Conservation (phyloP, 2,888 invertebrate species). For the Caenorhabditis becei region DNA sequence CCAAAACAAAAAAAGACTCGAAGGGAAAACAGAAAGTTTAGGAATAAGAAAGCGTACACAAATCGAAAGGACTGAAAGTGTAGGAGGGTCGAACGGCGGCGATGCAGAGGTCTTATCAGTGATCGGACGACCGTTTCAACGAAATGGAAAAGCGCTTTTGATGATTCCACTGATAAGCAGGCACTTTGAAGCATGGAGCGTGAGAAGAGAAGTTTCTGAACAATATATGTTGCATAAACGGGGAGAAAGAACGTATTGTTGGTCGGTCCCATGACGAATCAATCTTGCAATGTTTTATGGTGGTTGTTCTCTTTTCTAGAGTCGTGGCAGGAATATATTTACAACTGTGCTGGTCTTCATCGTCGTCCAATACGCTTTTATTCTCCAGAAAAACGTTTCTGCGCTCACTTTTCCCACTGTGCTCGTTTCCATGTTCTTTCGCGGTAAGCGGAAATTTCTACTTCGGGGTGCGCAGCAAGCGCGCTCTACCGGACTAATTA, state of each 20-base stretch:
- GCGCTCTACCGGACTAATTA: constrained; percentile 37
- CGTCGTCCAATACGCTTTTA: too few relatives aligned
- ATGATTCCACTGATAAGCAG: constrained; percentile 28
- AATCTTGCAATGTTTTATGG: constrained; percentile 28
- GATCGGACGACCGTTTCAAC: constrained; percentile 52
- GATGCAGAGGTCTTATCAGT: constrained; percentile 46
- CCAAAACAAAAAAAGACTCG: constrained; percentile 20
- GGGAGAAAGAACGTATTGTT: background rate
- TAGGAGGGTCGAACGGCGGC: constrained; percentile 56
- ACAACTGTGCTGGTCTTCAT: too few relatives aligned
- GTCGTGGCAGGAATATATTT: background rate
- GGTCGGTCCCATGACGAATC: constrained; percentile 40
- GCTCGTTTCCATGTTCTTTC: background rate
- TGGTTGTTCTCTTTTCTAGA: constrained; percentile 21
- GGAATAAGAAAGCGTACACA: constrained; percentile 17
- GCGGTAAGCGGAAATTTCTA: background rate
- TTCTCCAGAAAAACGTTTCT: background rate
- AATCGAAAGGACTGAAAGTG: constrained; percentile 34
- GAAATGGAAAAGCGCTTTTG: constrained; percentile 50
- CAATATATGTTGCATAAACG: constrained; percentile 20
- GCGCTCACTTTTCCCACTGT: too few relatives aligned
- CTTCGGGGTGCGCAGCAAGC: constrained; percentile 7
- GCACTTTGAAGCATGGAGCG: constrained; percentile 36
- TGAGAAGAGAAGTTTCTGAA: constrained; percentile 23
- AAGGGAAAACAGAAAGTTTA: too few relatives aligned